Conservation (phyloP, 2,113 vertebrate species). For the Platichthys flesus region DNA sequence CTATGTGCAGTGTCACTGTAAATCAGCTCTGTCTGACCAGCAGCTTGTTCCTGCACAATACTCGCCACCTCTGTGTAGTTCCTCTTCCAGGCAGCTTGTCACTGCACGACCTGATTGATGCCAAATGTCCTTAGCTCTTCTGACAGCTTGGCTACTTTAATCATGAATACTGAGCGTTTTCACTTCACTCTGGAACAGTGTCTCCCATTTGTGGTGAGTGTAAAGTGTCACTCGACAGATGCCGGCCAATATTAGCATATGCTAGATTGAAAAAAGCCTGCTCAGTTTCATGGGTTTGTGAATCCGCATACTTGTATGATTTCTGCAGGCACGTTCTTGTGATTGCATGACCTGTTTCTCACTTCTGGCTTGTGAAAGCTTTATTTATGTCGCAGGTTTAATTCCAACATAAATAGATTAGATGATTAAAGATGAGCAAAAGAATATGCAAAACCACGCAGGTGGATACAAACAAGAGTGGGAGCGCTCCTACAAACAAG, state of each 20-base stretch:
- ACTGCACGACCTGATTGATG: not conserved
- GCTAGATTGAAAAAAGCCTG: not conserved
- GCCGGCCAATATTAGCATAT: not conserved
- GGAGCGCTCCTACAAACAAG: too few species aligned
- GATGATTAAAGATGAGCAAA: not conserved
- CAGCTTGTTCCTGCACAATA: not conserved
- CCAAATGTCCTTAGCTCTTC: conserved; percentile 9
- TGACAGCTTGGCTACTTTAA: not conserved
- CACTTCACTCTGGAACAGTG: not conserved
- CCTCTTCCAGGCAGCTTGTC: not conserved
- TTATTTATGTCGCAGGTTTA: conserved; percentile 11
- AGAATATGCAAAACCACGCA: too few species aligned
- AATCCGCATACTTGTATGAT: not conserved
- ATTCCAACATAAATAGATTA: not conserved
- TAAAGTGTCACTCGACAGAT: not conserved
- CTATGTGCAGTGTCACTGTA: not conserved
- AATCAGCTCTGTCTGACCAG: not conserved
- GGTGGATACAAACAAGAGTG: too few species aligned
- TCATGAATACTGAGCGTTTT: conserved; percentile 10
- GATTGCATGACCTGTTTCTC: not conserved
- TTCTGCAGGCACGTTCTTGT: not conserved
- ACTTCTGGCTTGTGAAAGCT: not conserved
- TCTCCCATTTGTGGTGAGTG: conserved; percentile 4
- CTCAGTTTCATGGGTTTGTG: not conserved
- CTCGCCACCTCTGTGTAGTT: too few species aligned